These are phyloP conservation scores for Dicycla oo DNA, from an alignment of 2,888 invertebrate genomes.

Conservation along the genomic window DNA sequence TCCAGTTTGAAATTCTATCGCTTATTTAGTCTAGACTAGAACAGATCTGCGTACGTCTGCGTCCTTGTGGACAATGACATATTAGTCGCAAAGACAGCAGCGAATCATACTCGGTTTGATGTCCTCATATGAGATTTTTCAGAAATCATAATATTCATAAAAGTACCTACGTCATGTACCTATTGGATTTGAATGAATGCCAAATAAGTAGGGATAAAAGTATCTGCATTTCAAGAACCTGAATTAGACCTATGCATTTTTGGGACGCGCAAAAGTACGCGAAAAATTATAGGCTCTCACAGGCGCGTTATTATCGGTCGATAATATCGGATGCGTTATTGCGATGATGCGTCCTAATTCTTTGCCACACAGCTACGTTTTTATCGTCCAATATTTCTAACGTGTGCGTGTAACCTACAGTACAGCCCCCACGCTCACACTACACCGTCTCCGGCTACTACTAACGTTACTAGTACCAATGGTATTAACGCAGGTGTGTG, in stretches of 20 bases:
- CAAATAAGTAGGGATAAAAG: neutral
- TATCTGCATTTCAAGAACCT: no score
- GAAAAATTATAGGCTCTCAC: neutral
- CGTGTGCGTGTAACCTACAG: no score
- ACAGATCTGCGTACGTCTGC: neutral
- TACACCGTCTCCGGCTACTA: no score
- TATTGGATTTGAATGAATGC: neutral
- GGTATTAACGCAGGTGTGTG: no score
- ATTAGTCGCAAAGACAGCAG: neutral
- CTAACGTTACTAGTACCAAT: no score
- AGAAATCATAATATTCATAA: neutral
- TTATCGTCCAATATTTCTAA: no score
- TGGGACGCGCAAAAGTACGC: neutral
- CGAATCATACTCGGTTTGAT: neutral
- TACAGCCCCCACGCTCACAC: no score
- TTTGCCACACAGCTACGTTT: no score
- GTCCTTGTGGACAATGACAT: neutral
- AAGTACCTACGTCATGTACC: no score
- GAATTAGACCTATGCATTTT: neutral
- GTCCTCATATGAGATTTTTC: neutral
- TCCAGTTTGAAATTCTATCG: constrained; percentile 14
- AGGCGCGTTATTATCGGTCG: no score
- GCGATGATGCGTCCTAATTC: no score
- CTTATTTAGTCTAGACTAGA: constrained; percentile 19
- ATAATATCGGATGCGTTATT: no score